Percentiles rank a stretch among this genome's conserved stretches.
Evolutionary conservation across 2,113 vertebrate species (phyloP).

Genomic region (Lonchura striata): DNA sequence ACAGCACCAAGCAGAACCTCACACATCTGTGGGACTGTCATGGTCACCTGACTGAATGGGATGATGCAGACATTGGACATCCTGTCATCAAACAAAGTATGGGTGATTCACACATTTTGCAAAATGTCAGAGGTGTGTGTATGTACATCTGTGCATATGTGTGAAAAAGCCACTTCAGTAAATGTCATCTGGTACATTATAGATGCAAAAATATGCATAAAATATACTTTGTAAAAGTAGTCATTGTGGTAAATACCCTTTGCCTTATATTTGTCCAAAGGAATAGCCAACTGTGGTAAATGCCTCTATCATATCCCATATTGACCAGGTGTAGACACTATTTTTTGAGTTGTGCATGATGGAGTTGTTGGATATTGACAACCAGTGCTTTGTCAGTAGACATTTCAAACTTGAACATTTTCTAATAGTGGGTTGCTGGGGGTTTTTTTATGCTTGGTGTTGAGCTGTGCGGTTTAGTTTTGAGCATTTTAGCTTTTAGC

Average conservation of each 20-base stretch:
- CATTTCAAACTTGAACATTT: not conserved
- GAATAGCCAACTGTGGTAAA: not conserved
- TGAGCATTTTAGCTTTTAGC: not conserved
- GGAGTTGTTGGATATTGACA: not conserved
- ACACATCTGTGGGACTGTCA: accelerated
- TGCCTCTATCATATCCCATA: not conserved
- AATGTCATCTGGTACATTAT: not conserved
- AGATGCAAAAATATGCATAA: not conserved
- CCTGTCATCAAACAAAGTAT: not conserved
- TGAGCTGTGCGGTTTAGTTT: not conserved
- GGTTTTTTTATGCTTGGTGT: accelerated
- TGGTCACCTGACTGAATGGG: not conserved
- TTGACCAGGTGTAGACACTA: not conserved
- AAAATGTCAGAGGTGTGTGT: not conserved
- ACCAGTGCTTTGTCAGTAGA: not conserved
- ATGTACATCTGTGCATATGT: not conserved
- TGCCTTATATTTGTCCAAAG: not conserved
- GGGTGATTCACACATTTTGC: not conserved
- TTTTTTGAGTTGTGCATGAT: not conserved
- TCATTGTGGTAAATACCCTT: not conserved
- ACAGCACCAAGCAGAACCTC: not conserved
- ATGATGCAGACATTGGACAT: not conserved
- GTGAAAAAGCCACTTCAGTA: not conserved
- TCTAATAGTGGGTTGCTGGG: accelerated
- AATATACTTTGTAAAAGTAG: not conserved